Conservation (phyloP, 2,113 vertebrate genomes). For the Lates calcarifer region DNA sequence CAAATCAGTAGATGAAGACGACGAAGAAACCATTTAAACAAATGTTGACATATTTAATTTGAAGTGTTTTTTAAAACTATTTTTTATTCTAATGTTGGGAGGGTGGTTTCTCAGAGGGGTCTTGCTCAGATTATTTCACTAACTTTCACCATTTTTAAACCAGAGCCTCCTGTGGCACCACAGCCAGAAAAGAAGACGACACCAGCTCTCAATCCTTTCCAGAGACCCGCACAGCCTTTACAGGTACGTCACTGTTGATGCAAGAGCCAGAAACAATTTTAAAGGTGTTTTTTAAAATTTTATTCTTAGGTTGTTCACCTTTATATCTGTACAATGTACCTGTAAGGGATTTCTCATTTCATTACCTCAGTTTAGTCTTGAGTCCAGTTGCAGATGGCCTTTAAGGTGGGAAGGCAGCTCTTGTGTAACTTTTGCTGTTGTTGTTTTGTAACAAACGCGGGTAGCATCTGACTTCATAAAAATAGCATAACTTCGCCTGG, state of each 20-base stretch:
- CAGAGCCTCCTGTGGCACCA: conserved; percentile 61
- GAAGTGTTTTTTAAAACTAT: neutral
- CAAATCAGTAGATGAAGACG: too few species aligned
- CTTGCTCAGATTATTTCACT: neutral
- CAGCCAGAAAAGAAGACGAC: conserved; percentile 55
- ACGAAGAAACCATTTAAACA: neutral
- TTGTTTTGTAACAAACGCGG: neutral
- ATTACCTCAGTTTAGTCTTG: neutral
- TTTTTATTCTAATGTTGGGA: neutral
- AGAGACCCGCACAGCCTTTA: conserved; percentile 64
- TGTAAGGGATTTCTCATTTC: neutral
- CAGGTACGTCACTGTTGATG: conserved; percentile 65
- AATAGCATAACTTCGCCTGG: neutral
- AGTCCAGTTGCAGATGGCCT: neutral
- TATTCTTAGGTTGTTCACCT: neutral
- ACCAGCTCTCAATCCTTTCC: conserved; percentile 74
- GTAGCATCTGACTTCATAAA: neutral
- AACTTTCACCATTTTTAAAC: neutral
- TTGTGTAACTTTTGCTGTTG: neutral
- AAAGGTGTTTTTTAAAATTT: neutral
- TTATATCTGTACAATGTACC: neutral
- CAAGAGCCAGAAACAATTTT: neutral
- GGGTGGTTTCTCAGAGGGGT: neutral
- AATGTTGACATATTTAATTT: neutral
- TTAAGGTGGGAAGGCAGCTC: neutral